phyloP scores from a whole-genome alignment of 2,113 vertebrate genomes.

The Mugil cephalus region DNA sequence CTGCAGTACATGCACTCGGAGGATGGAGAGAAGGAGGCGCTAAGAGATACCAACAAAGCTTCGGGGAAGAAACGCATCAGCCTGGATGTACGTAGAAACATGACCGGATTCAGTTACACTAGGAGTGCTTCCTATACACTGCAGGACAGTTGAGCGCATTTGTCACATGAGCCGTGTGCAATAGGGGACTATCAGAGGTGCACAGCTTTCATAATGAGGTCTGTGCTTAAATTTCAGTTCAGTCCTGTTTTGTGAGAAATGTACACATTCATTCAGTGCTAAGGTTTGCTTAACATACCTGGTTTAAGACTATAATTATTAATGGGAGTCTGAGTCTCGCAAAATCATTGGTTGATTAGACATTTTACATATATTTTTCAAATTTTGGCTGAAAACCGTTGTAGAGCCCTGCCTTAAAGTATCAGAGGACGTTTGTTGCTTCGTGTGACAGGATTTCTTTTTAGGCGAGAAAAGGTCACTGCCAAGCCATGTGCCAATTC shows the following conservation, averaged over 20 bases:
- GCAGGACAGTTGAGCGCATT: not conserved
- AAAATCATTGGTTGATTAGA: too few relatives aligned
- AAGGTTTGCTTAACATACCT: not conserved
- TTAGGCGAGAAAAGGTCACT: not conserved
- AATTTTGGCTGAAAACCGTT: too few relatives aligned
- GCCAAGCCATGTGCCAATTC: not conserved
- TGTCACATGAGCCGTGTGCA: not conserved
- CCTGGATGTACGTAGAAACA: constrained; percentile 76
- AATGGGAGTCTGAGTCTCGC: not conserved
- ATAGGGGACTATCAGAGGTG: not conserved
- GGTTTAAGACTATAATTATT: not conserved
- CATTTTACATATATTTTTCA: too few relatives aligned
- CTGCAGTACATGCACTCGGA: constrained; percentile 75
- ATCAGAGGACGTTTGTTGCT: too few relatives aligned
- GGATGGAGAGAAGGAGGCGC: constrained; percentile 69
- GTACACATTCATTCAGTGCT: not conserved
- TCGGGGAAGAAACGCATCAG: constrained; percentile 81
- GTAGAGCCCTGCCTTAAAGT: too few relatives aligned
- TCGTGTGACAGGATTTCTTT: not conserved
- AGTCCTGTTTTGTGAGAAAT: not conserved
- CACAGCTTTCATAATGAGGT: too few relatives aligned
- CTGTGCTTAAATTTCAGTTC: too few relatives aligned
- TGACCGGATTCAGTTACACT: not conserved
- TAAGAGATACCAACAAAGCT: constrained; percentile 68
- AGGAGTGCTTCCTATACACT: not conserved